Conservation (phyloP, 2,113 vertebrate species). For the Tringa solitaria region DNA sequence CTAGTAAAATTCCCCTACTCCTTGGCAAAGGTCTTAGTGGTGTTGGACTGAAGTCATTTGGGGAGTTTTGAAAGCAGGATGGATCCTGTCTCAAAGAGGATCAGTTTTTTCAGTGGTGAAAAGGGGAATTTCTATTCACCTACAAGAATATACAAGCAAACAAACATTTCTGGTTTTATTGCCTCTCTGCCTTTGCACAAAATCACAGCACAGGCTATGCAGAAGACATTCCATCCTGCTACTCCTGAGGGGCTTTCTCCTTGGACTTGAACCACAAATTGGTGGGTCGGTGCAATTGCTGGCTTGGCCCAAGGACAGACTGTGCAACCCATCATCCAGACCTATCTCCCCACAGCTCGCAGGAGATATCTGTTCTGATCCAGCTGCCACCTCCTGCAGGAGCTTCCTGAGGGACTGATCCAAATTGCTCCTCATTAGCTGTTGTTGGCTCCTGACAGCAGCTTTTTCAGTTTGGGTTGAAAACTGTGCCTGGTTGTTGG, state of each 20-base stretch:
- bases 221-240: not conserved
- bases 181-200: not conserved
- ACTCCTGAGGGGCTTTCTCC: not conserved
- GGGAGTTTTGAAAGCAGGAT: not conserved
- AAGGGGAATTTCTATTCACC: not conserved
- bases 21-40: not conserved
- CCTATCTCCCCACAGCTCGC: not conserved
- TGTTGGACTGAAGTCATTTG: not conserved
- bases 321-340: not conserved
- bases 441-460: not conserved
- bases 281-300: not conserved
- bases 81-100: not conserved
- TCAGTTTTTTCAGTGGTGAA: rapidly evolving
- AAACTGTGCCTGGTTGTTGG: not conserved
- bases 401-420: not conserved
- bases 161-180: not conserved
- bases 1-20: not conserved
- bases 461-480: not conserved
- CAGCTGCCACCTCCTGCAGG: not conserved
- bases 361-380: not conserved
- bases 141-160: not conserved
- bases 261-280: not conserved
- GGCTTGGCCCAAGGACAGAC: not conserved
- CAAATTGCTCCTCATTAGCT: not conserved
- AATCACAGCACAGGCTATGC: not conserved